These are phyloP conservation scores for Hydropsyche tenuis DNA, from an alignment of 1,140 invertebrate genomes.

Conservation along the genomic window DNA sequence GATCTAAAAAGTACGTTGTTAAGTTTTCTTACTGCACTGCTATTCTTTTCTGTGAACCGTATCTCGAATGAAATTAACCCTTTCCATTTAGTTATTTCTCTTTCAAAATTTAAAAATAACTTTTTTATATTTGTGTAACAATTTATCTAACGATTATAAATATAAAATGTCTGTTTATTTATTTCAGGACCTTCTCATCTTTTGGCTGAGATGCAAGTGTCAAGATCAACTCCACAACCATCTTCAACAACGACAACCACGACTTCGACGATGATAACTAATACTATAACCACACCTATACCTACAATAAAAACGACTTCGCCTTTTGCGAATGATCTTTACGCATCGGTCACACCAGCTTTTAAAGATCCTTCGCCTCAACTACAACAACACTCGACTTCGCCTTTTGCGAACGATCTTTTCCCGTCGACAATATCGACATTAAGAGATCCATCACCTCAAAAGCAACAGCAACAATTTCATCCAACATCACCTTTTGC, in stretches of 20 bases:
- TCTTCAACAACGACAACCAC: slow-evolving; percentile 52
- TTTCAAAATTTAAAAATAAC: not conserved
- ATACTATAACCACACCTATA: slow-evolving; percentile 49
- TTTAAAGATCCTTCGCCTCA: too few species aligned
- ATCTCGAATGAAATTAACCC: not conserved
- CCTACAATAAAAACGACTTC: slow-evolving; percentile 16
- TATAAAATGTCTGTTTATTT: slow-evolving; percentile 8
- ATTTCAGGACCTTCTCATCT: slow-evolving; percentile 61
- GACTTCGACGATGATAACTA: slow-evolving; percentile 50
- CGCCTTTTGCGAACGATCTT: not conserved
- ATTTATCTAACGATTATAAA: too few species aligned
- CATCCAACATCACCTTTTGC: slow-evolving; percentile 16
- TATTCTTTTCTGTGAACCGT: too few species aligned
- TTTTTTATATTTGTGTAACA: too few species aligned
- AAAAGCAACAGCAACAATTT: not conserved
- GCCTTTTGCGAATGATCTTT: slow-evolving; percentile 52
- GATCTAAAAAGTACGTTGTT: slow-evolving; percentile 61
- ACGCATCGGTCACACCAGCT: slow-evolving; percentile 47
- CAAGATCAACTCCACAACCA: slow-evolving; percentile 56
- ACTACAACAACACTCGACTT: not conserved
- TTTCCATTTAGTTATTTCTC: not conserved
- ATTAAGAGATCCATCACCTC: not conserved
- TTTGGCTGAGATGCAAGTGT: slow-evolving; percentile 55
- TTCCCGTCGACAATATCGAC: not conserved
- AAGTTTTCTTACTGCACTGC: not conserved